Conservation (phyloP, 2,797 vertebrate genomes). For the Leucoraja ocellata region DNA sequence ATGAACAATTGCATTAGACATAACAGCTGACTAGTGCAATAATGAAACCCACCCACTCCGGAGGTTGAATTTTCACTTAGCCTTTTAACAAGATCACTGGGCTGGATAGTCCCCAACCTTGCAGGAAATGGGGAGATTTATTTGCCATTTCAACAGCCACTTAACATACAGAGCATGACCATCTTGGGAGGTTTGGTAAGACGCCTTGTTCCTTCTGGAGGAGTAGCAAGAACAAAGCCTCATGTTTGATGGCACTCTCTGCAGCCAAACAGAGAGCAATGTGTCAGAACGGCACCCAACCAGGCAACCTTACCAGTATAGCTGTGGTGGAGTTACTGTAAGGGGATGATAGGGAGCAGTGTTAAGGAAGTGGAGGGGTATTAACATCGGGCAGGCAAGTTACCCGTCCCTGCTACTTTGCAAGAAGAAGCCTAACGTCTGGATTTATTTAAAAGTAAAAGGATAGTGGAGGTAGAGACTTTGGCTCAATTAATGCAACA, state of each 20-base stretch:
- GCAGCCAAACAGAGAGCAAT: background rate
- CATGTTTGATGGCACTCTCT: too few species aligned
- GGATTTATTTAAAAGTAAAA: background rate
- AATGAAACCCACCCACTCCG: too few species aligned
- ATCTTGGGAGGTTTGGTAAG: background rate
- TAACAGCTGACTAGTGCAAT: background rate
- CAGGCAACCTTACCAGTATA: background rate
- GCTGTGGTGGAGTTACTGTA: too few species aligned
- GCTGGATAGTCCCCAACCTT: background rate
- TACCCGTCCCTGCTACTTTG: background rate
- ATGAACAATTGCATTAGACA: background rate
- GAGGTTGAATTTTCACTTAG: background rate
- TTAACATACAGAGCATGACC: background rate
- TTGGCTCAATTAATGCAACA: background rate
- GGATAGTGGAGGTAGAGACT: background rate
- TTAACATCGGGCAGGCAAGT: background rate
- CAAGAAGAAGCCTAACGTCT: background rate
- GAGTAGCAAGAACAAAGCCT: background rate
- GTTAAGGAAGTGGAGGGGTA: background rate
- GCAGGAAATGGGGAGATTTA: background rate
- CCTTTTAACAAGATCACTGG: background rate
- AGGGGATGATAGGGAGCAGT: background rate
- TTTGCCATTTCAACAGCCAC: background rate
- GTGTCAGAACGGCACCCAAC: background rate
- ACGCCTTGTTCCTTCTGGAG: too few species aligned